Percentiles rank a stretch among this genome's conserved stretches.
These are phyloP conservation scores for Delia radicum DNA, from an alignment of 1,140 invertebrate species.

Conservation along the genomic window DNA sequence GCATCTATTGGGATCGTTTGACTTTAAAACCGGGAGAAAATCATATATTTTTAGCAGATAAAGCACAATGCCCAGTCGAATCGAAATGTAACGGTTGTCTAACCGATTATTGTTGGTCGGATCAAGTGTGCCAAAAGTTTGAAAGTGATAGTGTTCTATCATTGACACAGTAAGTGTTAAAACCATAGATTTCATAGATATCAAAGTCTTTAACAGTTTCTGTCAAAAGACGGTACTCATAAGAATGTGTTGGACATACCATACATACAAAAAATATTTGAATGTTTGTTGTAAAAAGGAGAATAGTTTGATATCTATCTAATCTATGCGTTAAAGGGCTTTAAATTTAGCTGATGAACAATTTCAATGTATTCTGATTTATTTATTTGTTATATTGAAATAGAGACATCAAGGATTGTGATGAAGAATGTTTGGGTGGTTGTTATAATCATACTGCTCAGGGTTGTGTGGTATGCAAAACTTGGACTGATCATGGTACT, in stretches of 20 bases:
- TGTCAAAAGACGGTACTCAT: neutral
- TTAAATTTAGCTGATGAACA: too few relatives aligned
- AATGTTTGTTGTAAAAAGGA: too few relatives aligned
- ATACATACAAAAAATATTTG: too few relatives aligned
- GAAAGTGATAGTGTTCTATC: conserved; percentile 43
- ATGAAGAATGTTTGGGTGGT: conserved; percentile 46
- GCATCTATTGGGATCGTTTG: conserved; percentile 46
- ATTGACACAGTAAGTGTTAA: conserved; percentile 24
- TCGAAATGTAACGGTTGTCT: conserved; percentile 39
- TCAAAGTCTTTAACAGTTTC: too few relatives aligned
- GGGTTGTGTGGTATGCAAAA: conserved; percentile 39
- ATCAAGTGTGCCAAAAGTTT: conserved; percentile 42
- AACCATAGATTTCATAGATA: too few relatives aligned
- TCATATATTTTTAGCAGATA: conserved; percentile 31
- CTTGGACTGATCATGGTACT: conserved; percentile 36
- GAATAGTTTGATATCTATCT: too few relatives aligned
- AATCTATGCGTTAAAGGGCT: too few relatives aligned
- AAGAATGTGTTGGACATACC: too few relatives aligned
- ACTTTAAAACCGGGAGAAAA: conserved; percentile 42
- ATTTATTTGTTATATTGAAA: neutral
- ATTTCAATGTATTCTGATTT: neutral
- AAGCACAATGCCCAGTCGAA: conserved; percentile 33
- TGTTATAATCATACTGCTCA: conserved; percentile 36
- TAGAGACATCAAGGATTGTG: conserved; percentile 19
- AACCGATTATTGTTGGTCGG: conserved; percentile 44